Evolutionary conservation across 2,797 vertebrate species (phyloP), one percentile per base, ranked within the genome.

Genomic region (Molossus molossus): DNA sequence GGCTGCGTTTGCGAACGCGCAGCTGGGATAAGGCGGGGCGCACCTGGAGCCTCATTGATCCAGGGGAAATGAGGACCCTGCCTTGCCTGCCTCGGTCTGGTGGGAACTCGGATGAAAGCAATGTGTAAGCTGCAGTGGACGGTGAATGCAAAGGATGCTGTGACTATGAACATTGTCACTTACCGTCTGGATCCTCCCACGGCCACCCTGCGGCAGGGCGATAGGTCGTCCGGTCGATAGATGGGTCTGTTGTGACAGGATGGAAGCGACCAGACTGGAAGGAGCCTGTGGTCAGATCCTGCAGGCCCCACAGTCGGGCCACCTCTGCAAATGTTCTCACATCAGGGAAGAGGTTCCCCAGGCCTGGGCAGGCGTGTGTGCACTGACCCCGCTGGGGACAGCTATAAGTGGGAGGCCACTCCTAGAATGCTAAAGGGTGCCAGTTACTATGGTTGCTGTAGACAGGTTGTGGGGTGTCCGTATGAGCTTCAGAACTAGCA

Each of bases 231-330:
- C 40, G 80, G 97, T 96, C 20, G 20, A 91, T 94, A 92, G 80
- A 27, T 21, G 69, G 58, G 75, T 73, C 60, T 91, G 12, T 57
- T 95, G 96, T 94, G 95, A 91, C 91, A 95, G 94, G 60, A 70
- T 20, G 62, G 92, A 73, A 73, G 86, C 91, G 60, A 60, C 76
- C 90, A 97, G 97, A 96, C 97, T 94, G 62, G 76, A 72, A 87
- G 96, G 95, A 97, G 95, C 81, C 95, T 96, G 90, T 91, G 97
- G 96, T 98, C 80, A 85, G 79, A 95, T 14, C 14, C 14, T 67
- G 25, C 60, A 58, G 75, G 40, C 25, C 91, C 53, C 2, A 3
- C 4, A 20, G 94, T 27, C 21, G 5, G 18, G 67, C 62, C 0
- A 0, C 9, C 10, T 95, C 69, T 67, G 48, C 72, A 72, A 5